Evolutionary conservation across 2,113 vertebrate species (phyloP).

Genomic region (Pangasianodon gigas): DNA sequence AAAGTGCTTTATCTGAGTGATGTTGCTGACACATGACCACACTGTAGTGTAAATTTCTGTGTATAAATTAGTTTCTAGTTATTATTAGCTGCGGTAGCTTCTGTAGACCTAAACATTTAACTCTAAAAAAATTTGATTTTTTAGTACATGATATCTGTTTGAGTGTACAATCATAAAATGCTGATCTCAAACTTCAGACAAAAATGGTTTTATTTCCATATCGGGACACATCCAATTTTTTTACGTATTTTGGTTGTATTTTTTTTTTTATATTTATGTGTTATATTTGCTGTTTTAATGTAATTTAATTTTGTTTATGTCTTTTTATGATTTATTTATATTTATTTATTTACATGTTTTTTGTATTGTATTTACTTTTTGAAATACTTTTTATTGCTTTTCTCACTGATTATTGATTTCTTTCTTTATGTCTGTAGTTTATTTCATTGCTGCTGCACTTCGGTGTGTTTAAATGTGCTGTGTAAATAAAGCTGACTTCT

Average conservation of each 20-base stretch:
- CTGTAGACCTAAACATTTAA: no score
- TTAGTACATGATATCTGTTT: not conserved
- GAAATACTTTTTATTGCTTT: not conserved
- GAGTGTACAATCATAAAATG: not conserved
- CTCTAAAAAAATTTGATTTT: not conserved
- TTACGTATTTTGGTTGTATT: not conserved
- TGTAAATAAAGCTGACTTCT: not conserved
- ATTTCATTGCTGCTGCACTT: no score
- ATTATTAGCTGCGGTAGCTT: no score
- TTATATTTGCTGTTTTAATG: not conserved
- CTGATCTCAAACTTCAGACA: not conserved
- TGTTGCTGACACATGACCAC: no score
- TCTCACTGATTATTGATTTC: not conserved
- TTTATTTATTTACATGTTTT: not conserved
- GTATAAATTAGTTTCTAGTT: no score
- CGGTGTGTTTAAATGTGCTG: not conserved
- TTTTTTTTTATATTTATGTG: no score
- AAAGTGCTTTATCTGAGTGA: no score
- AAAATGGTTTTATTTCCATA: not conserved
- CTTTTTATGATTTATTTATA: not conserved
- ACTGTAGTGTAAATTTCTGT: no score
- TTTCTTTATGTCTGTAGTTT: no score
- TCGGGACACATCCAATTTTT: not conserved
- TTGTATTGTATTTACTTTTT: not conserved
- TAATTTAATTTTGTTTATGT: not conserved